These are phyloP conservation scores for Melanchra persicariae DNA, from an alignment of 2,888 invertebrate genomes.

Conservation along the genomic window DNA sequence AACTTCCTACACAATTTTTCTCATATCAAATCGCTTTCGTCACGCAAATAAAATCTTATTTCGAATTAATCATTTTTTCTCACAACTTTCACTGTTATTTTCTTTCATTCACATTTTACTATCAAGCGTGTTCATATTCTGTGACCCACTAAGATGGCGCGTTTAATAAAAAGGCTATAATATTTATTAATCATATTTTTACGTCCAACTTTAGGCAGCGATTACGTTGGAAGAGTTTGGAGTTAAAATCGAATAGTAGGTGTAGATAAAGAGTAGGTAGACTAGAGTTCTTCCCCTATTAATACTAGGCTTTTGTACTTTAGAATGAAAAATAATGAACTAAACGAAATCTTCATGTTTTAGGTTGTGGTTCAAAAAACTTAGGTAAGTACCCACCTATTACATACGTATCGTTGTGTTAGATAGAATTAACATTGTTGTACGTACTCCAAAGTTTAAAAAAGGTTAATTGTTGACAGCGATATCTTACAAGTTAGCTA, in stretches of 20 bases:
- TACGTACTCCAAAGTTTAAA: background rate
- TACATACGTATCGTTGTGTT: background rate
- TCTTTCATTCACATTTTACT: slow-evolving; percentile 41
- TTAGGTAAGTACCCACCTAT: slow-evolving; percentile 1
- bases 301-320: background rate
- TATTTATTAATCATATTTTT: slow-evolving; percentile 47
- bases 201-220: slow-evolving; percentile 8
- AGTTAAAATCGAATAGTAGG: background rate
- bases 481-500: background rate
- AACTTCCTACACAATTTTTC: slow-evolving; percentile 53
- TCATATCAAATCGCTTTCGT: slow-evolving; percentile 56
- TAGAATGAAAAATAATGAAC: background rate
- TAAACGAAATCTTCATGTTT: background rate
- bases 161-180: slow-evolving; percentile 34
- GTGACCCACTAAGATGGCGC: slow-evolving; percentile 28
- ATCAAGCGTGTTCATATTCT: slow-evolving; percentile 24
- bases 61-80: slow-evolving; percentile 55
- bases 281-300: background rate
- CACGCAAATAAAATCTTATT: slow-evolving; percentile 58
- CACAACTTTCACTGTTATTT: slow-evolving; percentile 61
- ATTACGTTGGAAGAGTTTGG: slow-evolving; percentile 3
- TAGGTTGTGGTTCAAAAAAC: background rate
- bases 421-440: background rate
- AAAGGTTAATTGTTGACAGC: background rate
- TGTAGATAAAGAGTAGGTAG: background rate